phyloP scores from a whole-genome alignment of 2,797 vertebrate genomes.

The Gymnodraco acuticeps region DNA sequence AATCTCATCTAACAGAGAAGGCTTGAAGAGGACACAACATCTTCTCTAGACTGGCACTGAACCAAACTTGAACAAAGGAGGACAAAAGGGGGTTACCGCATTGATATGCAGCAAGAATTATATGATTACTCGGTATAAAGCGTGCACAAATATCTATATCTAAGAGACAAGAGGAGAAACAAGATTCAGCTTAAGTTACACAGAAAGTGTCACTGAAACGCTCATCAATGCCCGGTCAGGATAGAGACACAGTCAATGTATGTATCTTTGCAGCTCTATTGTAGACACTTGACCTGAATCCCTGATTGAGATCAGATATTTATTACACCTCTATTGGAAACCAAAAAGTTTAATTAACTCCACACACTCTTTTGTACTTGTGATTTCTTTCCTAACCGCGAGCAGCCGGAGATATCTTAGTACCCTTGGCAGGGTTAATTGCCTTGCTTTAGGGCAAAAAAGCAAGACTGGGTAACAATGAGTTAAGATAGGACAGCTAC shows the following conservation, averaged over 20 bases:
- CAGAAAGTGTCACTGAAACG: constrained; percentile 22
- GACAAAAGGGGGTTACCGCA: neutral
- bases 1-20: constrained; percentile 17
- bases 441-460: constrained; percentile 60
- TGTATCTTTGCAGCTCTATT: constrained; percentile 45
- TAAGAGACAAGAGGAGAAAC: constrained; percentile 28
- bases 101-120: constrained; percentile 14
- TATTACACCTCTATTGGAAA: constrained; percentile 55
- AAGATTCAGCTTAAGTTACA: constrained; percentile 27
- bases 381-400: constrained; percentile 37
- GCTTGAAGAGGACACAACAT: constrained; percentile 14
- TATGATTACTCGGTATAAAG: constrained; percentile 17
- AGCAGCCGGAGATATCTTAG: constrained; percentile 46
- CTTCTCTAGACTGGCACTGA: constrained; percentile 15
- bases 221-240: constrained; percentile 31
- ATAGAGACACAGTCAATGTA: constrained; percentile 31
- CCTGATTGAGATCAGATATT: constrained; percentile 67
- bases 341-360: constrained; percentile 69
- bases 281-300: constrained; percentile 62
- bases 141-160: constrained; percentile 12
- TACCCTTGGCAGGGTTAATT: constrained; percentile 69
- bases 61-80: constrained; percentile 25
- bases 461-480: constrained; percentile 52
- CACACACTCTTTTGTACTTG: constrained; percentile 36
- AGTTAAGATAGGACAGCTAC: constrained; percentile 44